Base-by-base conservation (phyloP, 2,888 invertebrate species). In the Priapulus caudatus region DNA sequence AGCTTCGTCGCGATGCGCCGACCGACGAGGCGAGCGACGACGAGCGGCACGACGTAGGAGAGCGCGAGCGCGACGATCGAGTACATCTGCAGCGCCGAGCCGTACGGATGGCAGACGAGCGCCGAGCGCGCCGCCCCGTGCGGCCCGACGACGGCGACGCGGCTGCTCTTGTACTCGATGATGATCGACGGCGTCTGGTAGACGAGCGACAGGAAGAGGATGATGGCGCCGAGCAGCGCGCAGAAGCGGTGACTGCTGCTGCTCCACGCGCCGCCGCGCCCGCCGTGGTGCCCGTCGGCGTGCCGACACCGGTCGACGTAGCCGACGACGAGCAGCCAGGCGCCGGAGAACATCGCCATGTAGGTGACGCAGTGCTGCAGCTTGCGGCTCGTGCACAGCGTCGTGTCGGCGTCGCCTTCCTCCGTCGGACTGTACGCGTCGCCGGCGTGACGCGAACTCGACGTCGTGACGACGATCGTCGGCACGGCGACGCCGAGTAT, bases 361-460 rank as follows among this genome's bases (percentile, higher is more conserved):
- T 33, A 33, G 10, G n/a, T 33, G n/a, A 33, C 33, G 33, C 33
- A 33, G n/a, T 33, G 33, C n/a, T n/a, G 10, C n/a, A 33, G 33
- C n/a, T 33, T 33, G 33, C 10, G 10, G 10, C n/a, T 33, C 10
- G n/a, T n/a, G n/a, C 33, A 33, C 33, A 33, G n/a, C n/a, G 33
- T n/a, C 33, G 33, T 33, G 33, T 33, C 33, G n/a, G 10, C 33
- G n/a, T 33, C 33, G n/a, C 33, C 33, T 33, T 33, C 33, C 33
- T 33, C 33, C 10, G 10, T 33, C n/a, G 33, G 33, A 10, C 10
- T n/a, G n/a, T 33, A 33, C 33, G 10, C n/a, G 33, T 10, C 33
- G 10, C 10, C 10, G n/a, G 10, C 33, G 10, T 10, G 10, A 33
- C 33, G 33, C 10, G n/a, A 33, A 33, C 10, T n/a, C 33, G 33